A percentile compares a stretch with the other conserved stretches of the same genome.
Evolutionary conservation across 2,888 invertebrate genomes (phyloP).

Genomic region (Zaprionus lineosus): DNA sequence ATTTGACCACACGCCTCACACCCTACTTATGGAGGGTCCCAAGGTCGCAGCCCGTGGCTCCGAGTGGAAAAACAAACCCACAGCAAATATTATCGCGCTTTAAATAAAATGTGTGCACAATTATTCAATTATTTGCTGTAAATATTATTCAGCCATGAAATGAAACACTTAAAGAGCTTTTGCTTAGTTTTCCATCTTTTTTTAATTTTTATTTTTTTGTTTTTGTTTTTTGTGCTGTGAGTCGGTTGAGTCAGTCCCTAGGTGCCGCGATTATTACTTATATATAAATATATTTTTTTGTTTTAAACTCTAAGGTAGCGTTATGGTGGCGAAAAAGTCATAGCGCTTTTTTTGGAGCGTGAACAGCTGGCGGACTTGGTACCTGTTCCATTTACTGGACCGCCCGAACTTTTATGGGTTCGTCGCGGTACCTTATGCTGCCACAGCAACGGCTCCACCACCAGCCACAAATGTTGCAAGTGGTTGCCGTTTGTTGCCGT

Average conservation of each 20-base stretch:
- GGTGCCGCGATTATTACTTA: neutral
- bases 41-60: no score
- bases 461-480: conserved; percentile 62
- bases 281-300: conserved; percentile 2
- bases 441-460: no score
- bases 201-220: no score
- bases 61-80: conserved; percentile 12
- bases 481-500: conserved; percentile 50
- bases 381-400: conserved; percentile 74
- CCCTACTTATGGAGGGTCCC: conserved; percentile 3
- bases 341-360: conserved; percentile 70
- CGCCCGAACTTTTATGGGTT: conserved; percentile 76
- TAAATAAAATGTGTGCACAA: conserved; percentile 48
- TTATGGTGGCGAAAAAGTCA: conserved; percentile 61
- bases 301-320: conserved; percentile 32
- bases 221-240: no score
- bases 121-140: conserved; percentile 64
- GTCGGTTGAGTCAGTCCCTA: neutral
- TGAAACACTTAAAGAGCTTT: conserved; percentile 35
- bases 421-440: conserved; percentile 69
- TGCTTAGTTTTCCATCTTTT: no score
- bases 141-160: conserved; percentile 60
- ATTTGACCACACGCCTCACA: conserved; percentile 40
- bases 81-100: conserved; percentile 44
- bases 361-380: conserved; percentile 65